Evolutionary conservation across 2,797 vertebrate species (phyloP).

Genomic region (Lithobates sylvaticus): DNA sequence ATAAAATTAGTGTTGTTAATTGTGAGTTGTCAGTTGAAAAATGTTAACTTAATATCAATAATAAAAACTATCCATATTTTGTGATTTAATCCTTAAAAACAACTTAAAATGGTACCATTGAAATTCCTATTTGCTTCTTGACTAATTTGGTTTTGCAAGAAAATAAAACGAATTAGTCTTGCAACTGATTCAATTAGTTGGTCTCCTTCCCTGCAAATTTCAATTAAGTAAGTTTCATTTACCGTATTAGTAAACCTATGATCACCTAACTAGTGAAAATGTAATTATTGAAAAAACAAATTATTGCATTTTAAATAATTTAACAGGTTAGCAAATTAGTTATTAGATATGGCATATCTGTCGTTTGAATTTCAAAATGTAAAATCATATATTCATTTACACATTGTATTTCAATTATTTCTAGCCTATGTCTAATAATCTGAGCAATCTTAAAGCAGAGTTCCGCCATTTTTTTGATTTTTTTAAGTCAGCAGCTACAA

Average conservation of each 20-base stretch:
- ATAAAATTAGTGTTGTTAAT: no score
- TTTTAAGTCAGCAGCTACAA: no score
- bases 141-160: neutral
- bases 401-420: no score
- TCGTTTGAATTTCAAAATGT: no score
- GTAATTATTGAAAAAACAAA: neutral
- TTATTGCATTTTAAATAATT: neutral
- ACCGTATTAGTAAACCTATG: neutral
- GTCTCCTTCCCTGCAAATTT: neutral
- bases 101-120: neutral
- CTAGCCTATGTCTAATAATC: no score
- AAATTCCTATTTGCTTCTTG: neutral
- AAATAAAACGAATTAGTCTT: neutral
- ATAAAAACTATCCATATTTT: neutral
- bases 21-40: no score
- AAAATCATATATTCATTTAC: no score
- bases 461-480: no score
- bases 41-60: neutral
- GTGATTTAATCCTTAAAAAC: neutral
- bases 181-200: neutral
- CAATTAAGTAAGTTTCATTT: neutral
- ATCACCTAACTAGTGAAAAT: neutral
- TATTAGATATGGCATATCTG: no score
- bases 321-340: neutral
- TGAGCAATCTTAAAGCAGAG: no score